Evolutionary conservation across 37 sponge, comb jelly and placozoan species (phyloP).

Genomic region (Spongia lamella): DNA sequence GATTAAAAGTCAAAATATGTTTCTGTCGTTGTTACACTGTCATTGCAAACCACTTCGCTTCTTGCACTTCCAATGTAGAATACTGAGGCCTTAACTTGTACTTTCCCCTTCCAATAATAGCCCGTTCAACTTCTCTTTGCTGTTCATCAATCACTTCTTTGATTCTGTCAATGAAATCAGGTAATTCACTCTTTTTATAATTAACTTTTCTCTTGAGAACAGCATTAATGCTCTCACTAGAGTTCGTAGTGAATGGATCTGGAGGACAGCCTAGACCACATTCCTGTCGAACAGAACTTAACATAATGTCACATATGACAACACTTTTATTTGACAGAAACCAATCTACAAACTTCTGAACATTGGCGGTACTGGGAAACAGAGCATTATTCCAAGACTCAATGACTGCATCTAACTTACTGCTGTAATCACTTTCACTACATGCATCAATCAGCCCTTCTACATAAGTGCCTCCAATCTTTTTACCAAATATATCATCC

Average conservation of each 20-base stretch:
- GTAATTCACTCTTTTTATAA: conserved; percentile 41
- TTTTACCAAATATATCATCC: conserved; percentile 15
- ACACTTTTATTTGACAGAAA: conserved; percentile 10
- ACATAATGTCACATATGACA: conserved; percentile 44
- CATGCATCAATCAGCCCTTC: conserved; percentile 15
- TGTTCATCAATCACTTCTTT: conserved; percentile 41
- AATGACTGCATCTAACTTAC: too few species aligned
- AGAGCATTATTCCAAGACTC: too few species aligned
- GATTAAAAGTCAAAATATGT: too few species aligned
- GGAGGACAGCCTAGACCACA: conserved; percentile 43
- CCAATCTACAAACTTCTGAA: too few species aligned
- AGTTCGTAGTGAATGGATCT: conserved; percentile 39
- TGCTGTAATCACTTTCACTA: too few species aligned
- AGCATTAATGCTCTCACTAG: conserved; percentile 47
- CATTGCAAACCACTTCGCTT: conserved; percentile 31
- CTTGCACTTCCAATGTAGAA: conserved; percentile 19
- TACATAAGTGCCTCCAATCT: conserved; percentile 5
- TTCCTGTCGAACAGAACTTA: conserved; percentile 22
- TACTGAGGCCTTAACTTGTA: conserved; percentile 23
- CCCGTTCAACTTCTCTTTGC: conserved; percentile 40
- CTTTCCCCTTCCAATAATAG: conserved; percentile 40
- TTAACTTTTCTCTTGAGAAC: conserved; percentile 43
- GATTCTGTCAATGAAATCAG: conserved; percentile 29
- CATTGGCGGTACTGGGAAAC: too few species aligned
- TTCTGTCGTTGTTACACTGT: too few species aligned